Evolutionary conservation across 2,888 invertebrate species (phyloP).

Genomic region (Protophormia terraenovae): DNA sequence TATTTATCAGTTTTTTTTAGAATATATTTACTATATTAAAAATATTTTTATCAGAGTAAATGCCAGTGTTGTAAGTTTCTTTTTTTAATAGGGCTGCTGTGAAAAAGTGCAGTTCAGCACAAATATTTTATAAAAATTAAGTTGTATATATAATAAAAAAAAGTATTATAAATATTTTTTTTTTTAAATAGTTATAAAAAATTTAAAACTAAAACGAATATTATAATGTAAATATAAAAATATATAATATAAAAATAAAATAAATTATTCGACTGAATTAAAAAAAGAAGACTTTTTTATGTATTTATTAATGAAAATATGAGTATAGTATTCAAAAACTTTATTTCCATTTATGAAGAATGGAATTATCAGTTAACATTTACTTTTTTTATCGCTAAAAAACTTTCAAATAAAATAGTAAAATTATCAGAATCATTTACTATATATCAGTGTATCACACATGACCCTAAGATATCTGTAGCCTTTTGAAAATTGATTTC

Average conservation of each 20-base stretch:
- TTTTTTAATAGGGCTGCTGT: neutral
- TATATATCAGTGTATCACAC: too few relatives aligned
- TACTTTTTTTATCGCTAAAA: too few relatives aligned
- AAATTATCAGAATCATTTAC: too few relatives aligned
- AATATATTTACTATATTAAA: neutral
- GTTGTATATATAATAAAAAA: neutral
- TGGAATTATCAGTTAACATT: too few relatives aligned
- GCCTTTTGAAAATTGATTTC: too few relatives aligned
- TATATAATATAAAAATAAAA: neutral
- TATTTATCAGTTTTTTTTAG: neutral
- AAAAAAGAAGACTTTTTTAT: neutral
- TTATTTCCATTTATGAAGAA: too few relatives aligned
- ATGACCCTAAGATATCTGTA: too few relatives aligned
- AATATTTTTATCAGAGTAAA: neutral
- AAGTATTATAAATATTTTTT: neutral
- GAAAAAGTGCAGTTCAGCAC: neutral
- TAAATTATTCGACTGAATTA: conserved; percentile 14
- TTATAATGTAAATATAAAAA: neutral
- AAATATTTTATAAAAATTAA: neutral
- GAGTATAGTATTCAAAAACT: too few relatives aligned
- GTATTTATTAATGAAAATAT: too few relatives aligned
- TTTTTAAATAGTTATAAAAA: neutral
- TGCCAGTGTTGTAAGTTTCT: neutral
- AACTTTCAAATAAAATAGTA: too few relatives aligned
- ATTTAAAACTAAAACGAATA: neutral